A percentile compares a stretch with the other conserved stretches of the same genome.
Evolutionary conservation across 2,113 vertebrate genomes (phyloP).

Genomic region (Camelus dromedarius): DNA sequence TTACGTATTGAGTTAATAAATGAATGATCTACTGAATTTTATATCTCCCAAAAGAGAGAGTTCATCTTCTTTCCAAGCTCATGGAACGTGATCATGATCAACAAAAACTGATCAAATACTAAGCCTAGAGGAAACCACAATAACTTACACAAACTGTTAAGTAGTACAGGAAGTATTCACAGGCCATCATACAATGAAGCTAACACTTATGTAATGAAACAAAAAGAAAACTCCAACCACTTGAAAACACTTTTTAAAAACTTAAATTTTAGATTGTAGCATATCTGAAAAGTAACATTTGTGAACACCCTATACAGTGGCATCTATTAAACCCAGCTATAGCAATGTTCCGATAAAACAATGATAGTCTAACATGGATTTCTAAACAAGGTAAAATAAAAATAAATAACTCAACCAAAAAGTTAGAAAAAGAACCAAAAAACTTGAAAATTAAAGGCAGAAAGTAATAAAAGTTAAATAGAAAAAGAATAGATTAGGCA

Average conservation of each 20-base stretch:
- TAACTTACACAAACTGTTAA: not conserved
- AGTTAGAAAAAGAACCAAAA: not conserved
- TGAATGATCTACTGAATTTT: not conserved
- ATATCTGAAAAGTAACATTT: not conserved
- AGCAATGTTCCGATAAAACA: not conserved
- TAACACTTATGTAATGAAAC: not conserved
- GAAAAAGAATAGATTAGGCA: not conserved
- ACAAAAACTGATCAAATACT: not conserved
- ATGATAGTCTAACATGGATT: not conserved
- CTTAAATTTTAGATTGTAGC: not conserved
- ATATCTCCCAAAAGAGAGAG: not conserved
- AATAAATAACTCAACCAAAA: conserved; percentile 2
- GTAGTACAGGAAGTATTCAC: not conserved
- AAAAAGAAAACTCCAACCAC: not conserved
- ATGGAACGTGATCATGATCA: not conserved
- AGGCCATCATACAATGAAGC: not conserved
- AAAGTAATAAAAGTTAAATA: not conserved
- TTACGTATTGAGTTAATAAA: conserved; percentile 3
- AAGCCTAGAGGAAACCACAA: not conserved
- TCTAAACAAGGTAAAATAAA: not conserved
- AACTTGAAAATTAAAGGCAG: not conserved
- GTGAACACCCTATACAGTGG: not conserved
- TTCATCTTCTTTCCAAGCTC: not conserved
- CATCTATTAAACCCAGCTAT: not conserved
- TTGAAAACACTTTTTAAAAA: not conserved